Evolutionary conservation across 2,888 invertebrate species (phyloP), one percentile per base, ranked within the genome.

Genomic region (Thelaira solivaga): DNA sequence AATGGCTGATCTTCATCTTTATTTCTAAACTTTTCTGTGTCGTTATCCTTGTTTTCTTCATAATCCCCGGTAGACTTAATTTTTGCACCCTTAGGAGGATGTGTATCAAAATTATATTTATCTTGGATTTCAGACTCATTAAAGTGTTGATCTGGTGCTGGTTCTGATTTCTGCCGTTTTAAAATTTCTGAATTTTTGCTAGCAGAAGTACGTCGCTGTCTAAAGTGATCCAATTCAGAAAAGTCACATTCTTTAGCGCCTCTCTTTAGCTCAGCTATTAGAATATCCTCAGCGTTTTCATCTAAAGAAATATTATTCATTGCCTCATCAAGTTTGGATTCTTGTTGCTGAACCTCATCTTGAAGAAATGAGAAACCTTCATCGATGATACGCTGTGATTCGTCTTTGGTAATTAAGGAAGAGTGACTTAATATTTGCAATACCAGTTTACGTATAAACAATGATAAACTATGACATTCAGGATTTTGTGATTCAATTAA

Each of bases 401-500:
- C 86, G 11, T 87, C 87, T 64, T 85, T 85, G 62, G 81, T 83
- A 20, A 64, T 87, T 16, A 87, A 72, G 34, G 87, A 88, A 80
- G 93, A 93, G 85, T 95, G 94, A 80, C 93, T 93, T 8, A 95
- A 90, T 67, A 98, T 91, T 90, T 98, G 97, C 83, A 95, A 93
- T 2, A 96, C 96, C 22, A 97, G 87, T 11, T 94, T 94, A 8
- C 94, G 91, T 34, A 98, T 93, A 88, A 98, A 98, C 84, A 94
- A 93, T 45, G 95, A 93, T 0, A 97, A 92, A 1, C 95, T 95
- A 49, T 97, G 91, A 61, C 96, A 96, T 85, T 94, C 94, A 55
- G 95, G 95, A 84, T 95, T 94, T 84, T 96, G 93, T 0, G 95
- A 94, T 90, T 96, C 95, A 61, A 96, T 91, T 86, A 97, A 96